Conservation (phyloP, 2,888 invertebrate species). For the Crossocerus cetratus region DNA sequence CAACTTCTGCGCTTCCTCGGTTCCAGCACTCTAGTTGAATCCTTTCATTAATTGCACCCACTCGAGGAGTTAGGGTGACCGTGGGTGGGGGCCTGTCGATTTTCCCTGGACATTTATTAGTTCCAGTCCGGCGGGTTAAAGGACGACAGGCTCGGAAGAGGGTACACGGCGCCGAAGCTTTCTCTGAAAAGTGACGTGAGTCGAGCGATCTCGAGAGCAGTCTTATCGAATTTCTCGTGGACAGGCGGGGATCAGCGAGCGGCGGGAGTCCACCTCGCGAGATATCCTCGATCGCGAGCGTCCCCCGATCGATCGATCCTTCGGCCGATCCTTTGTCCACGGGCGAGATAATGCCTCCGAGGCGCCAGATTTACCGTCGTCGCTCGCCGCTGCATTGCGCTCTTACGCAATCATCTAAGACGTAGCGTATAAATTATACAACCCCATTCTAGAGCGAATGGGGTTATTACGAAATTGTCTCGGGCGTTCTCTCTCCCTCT, state of each 20-base stretch:
- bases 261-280: constrained; percentile 35
- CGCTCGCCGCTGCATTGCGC: constrained; percentile 22
- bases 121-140: background rate
- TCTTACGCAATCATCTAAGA: constrained; percentile 65
- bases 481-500: constrained; percentile 11
- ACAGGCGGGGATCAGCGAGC: constrained; percentile 39
- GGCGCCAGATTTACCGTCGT: constrained; percentile 55
- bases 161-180: constrained; percentile 18
- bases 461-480: constrained; percentile 41
- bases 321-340: constrained; percentile 49
- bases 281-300: constrained; percentile 34
- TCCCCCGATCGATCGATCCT: background rate
- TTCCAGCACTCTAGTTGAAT: no score
- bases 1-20: no score
- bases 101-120: no score
- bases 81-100: no score
- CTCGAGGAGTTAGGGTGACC: no score
- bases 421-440: constrained; percentile 62
- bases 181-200: constrained; percentile 27
- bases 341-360: constrained; percentile 60
- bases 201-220: constrained; percentile 28
- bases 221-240: constrained; percentile 33
- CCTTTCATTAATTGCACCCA: no score
- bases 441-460: constrained; percentile 1
- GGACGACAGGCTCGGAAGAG: constrained; percentile 1